Conservation (phyloP, 2,113 vertebrate genomes). For the Rhegmatorhina hoffmannsi region DNA sequence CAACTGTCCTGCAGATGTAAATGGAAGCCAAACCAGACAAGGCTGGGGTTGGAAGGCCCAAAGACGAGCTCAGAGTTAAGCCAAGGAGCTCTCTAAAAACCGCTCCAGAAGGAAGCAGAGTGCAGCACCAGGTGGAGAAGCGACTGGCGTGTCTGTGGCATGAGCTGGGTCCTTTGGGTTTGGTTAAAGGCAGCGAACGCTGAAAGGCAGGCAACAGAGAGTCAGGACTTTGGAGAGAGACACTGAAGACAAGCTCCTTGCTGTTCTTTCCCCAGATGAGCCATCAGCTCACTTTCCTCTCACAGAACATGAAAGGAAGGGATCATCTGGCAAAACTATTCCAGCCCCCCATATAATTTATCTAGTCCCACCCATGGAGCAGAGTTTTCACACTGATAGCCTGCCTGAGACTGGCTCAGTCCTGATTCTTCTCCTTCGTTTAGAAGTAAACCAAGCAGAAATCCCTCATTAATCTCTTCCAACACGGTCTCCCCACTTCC, state of each 20-base stretch:
- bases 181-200: background rate
- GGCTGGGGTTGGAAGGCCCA: background rate
- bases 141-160: conserved; percentile 6
- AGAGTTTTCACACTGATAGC: background rate
- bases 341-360: background rate
- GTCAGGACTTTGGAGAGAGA: conserved; percentile 43
- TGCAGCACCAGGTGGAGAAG: conserved; percentile 30
- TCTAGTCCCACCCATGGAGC: background rate
- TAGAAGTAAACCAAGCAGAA: background rate
- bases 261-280: background rate
- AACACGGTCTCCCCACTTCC: background rate
- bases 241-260: conserved; percentile 19
- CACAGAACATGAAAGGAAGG: background rate
- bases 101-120: conserved; percentile 15
- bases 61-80: conserved; percentile 15
- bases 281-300: background rate
- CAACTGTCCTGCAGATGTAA: background rate
- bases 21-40: background rate
- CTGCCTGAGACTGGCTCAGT: background rate
- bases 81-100: conserved; percentile 41
- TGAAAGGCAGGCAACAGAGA: conserved; percentile 47
- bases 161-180: conserved; percentile 35
- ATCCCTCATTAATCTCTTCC: background rate
- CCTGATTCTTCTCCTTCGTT: background rate
- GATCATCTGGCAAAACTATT: background rate